These are phyloP conservation scores for Danaus melanippus DNA, from an alignment of 1,140 invertebrate species.

Conservation along the genomic window DNA sequence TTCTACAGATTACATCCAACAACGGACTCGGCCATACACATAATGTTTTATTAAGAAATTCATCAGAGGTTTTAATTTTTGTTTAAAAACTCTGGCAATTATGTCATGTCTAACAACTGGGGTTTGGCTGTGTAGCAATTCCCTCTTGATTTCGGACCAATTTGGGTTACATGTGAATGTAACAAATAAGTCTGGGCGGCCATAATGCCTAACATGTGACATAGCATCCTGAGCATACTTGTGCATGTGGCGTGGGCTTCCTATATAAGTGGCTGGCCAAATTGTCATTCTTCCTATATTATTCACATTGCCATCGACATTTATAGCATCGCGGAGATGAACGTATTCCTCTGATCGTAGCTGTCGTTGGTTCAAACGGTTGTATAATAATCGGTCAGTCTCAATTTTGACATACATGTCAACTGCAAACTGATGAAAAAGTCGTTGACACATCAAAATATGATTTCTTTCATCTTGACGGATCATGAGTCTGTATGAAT, in stretches of 20 bases:
- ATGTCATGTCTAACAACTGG: slow-evolving; percentile 47
- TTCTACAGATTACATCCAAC: too few species aligned
- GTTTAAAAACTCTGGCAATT: slow-evolving; percentile 60
- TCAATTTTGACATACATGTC: slow-evolving; percentile 58
- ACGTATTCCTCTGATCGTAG: slow-evolving; percentile 36
- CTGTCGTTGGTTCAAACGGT: slow-evolving; percentile 45
- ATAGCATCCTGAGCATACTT: slow-evolving; percentile 57
- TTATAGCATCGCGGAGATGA: slow-evolving; percentile 26
- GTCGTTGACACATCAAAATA: too few species aligned
- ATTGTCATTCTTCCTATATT: slow-evolving; percentile 33
- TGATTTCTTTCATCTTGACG: slow-evolving; percentile 15
- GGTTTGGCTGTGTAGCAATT: slow-evolving; percentile 42
- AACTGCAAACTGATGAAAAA: slow-evolving; percentile 36
- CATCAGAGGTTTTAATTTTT: slow-evolving; percentile 66
- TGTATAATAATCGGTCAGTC: slow-evolving; percentile 39
- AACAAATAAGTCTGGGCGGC: slow-evolving; percentile 56
- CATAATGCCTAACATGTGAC: slow-evolving; percentile 53
- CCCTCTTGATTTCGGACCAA: slow-evolving; percentile 50
- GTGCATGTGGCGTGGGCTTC: slow-evolving; percentile 53
- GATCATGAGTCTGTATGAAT: slow-evolving; percentile 40
- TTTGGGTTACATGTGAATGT: slow-evolving; percentile 69
- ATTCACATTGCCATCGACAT: slow-evolving; percentile 24
- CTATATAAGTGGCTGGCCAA: slow-evolving; percentile 41
- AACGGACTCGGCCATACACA: slow-evolving; percentile 41
- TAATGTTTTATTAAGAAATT: slow-evolving; percentile 52